Evolutionary conservation across 2,888 invertebrate species (phyloP), one percentile per base, ranked within the genome.

Genomic region (Autographa pulchrina): DNA sequence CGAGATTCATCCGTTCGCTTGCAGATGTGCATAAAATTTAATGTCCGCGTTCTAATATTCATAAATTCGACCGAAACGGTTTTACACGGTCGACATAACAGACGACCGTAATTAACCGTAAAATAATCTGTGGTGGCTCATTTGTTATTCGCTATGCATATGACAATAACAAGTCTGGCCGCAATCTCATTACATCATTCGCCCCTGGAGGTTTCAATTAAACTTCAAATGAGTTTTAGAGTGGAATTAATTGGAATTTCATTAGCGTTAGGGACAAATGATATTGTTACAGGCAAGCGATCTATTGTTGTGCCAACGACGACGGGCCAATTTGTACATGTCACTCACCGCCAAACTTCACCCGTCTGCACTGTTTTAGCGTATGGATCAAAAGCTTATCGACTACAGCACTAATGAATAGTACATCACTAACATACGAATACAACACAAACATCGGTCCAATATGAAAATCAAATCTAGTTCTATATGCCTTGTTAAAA

Each of bases 151-250:
- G 86, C 83, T 88, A 86, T 92, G 93, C 94, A 94, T 92, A 91
- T 93, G 94, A 93, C 94, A 94, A 93, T 94, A 93, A 92, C 93
- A 93, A 92, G 86, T 90, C 90, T 86, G 90, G 88, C 88, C 90
- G 81, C 92, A 94, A 93, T 93, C 92, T 92, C 93, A 94, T 95
- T 95, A 93, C 92, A 92, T 93, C 93, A 93, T 92, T 92, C 90
- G 89, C 85, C 88, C 92, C 84, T 88, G 86, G 92, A 94, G 93
- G 94, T 95, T 95, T 95, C 94, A 95, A 95, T 95, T 95, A 94
- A 95, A 95, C 94, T 95, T 95, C 91, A 89, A 94, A 95, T 94
- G 95, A 95, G 95, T 95, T 95, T 94, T 90, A 92, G 91, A 92
- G 90, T 91, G 85, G 90, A 93, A 95, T 95, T 95, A 95, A 95